Evolutionary conservation across 2,113 vertebrate genomes (phyloP).

Genomic region (Heteronetta atricapilla): DNA sequence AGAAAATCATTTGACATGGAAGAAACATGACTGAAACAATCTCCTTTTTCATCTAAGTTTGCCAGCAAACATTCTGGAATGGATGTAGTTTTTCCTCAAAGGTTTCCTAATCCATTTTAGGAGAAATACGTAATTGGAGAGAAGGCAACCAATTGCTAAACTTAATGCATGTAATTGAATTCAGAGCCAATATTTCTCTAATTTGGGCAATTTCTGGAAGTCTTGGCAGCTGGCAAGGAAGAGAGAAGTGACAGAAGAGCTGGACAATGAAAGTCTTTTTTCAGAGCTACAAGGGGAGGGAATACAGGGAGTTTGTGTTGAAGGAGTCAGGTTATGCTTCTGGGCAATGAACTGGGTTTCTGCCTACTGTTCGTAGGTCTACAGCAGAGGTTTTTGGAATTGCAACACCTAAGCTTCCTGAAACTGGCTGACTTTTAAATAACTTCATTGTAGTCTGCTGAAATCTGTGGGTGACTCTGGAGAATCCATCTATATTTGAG

Average conservation of each 20-base stretch:
- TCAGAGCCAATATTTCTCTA: not conserved
- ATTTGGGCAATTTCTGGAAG: not conserved
- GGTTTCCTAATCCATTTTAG: not conserved
- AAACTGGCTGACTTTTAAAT: not conserved
- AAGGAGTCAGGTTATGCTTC: not conserved
- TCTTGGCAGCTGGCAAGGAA: not conserved
- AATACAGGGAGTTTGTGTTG: not conserved
- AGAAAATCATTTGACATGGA: fast-evolving
- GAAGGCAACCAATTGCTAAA: not conserved
- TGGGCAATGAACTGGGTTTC: not conserved
- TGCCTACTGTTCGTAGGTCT: not conserved
- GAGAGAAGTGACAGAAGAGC: not conserved
- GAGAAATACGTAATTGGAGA: not conserved
- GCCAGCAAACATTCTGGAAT: not conserved
- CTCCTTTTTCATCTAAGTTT: not conserved
- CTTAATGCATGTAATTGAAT: not conserved
- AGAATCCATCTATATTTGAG: not conserved
- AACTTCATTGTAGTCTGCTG: not conserved
- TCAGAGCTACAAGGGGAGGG: not conserved
- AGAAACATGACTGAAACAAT: not conserved
- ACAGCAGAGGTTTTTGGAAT: not conserved
- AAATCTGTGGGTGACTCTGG: not conserved
- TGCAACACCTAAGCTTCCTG: not conserved
- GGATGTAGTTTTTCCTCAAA: not conserved
- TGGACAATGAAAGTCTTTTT: not conserved